These are phyloP conservation scores for Aphis craccivora DNA, from an alignment of 1,140 invertebrate genomes.

Conservation along the genomic window DNA sequence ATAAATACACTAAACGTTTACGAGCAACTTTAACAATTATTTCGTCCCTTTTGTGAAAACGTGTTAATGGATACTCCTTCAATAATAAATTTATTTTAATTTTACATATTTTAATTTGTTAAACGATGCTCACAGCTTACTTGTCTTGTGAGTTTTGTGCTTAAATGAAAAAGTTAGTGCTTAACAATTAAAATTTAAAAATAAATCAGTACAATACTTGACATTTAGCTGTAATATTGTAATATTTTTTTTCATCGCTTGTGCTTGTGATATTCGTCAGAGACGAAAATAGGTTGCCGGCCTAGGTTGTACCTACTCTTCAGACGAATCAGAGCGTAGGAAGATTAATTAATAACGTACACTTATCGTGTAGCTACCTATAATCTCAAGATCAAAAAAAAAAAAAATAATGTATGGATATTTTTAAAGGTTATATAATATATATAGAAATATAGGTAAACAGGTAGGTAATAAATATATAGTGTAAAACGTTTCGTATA, in stretches of 20 bases:
- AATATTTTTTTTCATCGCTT: not conserved
- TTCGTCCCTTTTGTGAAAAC: not conserved
- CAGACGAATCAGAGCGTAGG: not conserved
- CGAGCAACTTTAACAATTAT: not conserved
- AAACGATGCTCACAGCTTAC: not conserved
- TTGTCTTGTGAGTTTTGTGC: not conserved
- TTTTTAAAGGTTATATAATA: not conserved
- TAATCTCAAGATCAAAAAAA: no score
- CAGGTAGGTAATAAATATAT: not conserved
- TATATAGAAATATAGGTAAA: not conserved
- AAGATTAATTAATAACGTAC: no score
- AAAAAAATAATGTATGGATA: not conserved
- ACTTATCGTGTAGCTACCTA: no score
- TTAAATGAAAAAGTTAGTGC: not conserved
- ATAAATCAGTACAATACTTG: not conserved
- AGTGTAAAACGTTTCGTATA: not conserved
- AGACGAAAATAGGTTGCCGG: not conserved
- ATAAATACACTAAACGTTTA: not conserved
- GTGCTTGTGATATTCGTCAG: not conserved
- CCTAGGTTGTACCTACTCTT: not conserved
- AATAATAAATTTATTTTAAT: not conserved
- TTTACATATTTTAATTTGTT: not conserved
- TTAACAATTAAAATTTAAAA: not conserved
- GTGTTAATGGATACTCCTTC: not conserved
- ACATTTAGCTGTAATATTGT: not conserved